Evolutionary conservation across 2,797 vertebrate genomes (phyloP).

Genomic region (Smutsia gigantea): DNA sequence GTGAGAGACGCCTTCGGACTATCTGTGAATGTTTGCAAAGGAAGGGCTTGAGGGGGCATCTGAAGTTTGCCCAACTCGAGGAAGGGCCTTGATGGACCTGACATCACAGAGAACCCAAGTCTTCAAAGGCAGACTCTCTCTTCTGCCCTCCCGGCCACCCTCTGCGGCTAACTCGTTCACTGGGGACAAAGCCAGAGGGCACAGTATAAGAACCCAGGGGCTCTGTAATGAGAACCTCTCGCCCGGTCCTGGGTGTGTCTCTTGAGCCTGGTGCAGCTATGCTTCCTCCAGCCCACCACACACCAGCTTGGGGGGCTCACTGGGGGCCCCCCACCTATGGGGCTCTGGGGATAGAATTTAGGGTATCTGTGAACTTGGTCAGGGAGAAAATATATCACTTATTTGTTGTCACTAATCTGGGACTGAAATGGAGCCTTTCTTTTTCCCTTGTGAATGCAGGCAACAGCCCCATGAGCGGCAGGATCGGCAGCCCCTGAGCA

Average conservation of each 20-base stretch:
- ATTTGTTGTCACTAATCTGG: not conserved
- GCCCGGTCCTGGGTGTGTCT: fast-evolving
- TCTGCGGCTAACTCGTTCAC: not conserved
- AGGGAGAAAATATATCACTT: not conserved
- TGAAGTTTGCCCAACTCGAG: not conserved
- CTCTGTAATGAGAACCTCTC: fast-evolving
- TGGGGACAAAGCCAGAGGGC: not conserved
- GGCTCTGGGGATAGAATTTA: not conserved
- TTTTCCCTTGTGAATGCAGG: not conserved
- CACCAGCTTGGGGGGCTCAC: not conserved
- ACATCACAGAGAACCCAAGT: constrained; percentile 58
- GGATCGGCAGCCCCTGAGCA: not conserved
- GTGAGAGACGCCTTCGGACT: not conserved
- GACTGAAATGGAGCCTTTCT: not conserved
- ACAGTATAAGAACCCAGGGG: not conserved
- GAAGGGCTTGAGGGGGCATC: not conserved
- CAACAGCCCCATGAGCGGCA: fast-evolving
- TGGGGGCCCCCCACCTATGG: fast-evolving
- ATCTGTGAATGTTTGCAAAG: not conserved
- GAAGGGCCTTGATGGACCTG: not conserved
- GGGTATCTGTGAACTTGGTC: not conserved
- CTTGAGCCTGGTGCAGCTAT: not conserved
- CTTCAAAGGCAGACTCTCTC: constrained; percentile 63
- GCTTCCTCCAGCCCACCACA: fast-evolving
- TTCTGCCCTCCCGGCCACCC: not conserved